A percentile compares a stretch with the other conserved stretches of the same genome.
phyloP scores from a whole-genome alignment of 2,797 vertebrate genomes.

The Lerista edwardsae region DNA sequence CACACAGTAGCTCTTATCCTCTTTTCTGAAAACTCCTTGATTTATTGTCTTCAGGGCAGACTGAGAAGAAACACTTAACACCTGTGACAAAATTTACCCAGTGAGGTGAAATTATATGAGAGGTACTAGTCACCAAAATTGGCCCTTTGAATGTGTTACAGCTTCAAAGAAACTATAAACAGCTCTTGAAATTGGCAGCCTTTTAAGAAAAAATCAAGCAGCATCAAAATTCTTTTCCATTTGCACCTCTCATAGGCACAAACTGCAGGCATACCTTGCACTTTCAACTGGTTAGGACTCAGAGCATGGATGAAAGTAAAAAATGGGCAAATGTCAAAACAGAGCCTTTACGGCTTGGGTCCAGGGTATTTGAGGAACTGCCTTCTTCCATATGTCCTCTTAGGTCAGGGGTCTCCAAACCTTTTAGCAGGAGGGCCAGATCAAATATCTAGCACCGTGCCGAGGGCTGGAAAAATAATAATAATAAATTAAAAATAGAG shows the following conservation, averaged over 20 bases:
- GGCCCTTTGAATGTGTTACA: conserved; percentile 28
- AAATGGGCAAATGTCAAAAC: too few relatives aligned
- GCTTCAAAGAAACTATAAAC: conserved; percentile 34
- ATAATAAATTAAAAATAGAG: too few relatives aligned
- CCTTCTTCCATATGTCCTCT: too few relatives aligned
- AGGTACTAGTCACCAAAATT: conserved; percentile 15
- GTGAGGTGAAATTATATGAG: neutral
- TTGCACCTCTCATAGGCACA: conserved; percentile 59
- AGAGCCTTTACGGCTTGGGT: too few relatives aligned
- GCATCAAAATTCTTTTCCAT: conserved; percentile 57
- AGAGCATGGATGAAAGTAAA: too few relatives aligned
- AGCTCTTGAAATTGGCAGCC: conserved; percentile 20
- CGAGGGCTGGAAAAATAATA: too few relatives aligned
- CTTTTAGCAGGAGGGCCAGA: too few relatives aligned
- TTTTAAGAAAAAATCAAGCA: conserved; percentile 59
- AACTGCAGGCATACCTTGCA: too few relatives aligned
- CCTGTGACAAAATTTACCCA: conserved; percentile 34
- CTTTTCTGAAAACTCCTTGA: conserved; percentile 44
- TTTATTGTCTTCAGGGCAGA: conserved; percentile 51
- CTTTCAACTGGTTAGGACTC: too few relatives aligned
- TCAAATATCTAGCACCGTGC: too few relatives aligned
- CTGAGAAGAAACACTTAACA: conserved; percentile 40
- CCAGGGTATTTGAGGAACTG: too few relatives aligned
- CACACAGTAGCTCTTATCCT: conserved; percentile 52
- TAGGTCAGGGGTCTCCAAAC: too few relatives aligned